Conservation (phyloP, 1,140 invertebrate genomes). For the Trichonephila clavata region DNA sequence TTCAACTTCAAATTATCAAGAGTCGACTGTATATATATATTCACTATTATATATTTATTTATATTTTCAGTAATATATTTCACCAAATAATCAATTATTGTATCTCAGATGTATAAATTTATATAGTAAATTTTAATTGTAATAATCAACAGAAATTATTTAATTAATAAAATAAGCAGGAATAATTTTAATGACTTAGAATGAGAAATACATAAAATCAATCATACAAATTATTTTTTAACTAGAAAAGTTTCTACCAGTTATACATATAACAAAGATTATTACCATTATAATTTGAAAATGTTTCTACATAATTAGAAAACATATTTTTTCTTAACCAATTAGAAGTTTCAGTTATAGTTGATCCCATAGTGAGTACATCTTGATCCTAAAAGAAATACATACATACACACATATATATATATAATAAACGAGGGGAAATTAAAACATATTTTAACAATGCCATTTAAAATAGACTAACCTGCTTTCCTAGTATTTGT, state of each 20-base stretch:
- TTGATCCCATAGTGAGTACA: constrained; percentile 84
- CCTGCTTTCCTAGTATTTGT: constrained; percentile 9
- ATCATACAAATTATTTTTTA: background rate
- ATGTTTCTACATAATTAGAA: constrained; percentile 87
- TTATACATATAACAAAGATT: background rate
- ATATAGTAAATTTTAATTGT: no score
- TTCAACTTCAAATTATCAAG: no score
- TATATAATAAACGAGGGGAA: background rate
- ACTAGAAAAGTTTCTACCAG: background rate
- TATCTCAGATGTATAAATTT: no score
- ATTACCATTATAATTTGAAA: constrained; percentile 90
- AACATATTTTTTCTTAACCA: constrained; percentile 93
- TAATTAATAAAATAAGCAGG: no score
- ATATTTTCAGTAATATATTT: no score
- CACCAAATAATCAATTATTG: no score
- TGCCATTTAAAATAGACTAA: background rate
- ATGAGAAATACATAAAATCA: no score
- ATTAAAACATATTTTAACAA: constrained; percentile 32
- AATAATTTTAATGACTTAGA: no score
- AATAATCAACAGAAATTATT: no score
- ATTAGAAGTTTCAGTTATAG: constrained; percentile 86
- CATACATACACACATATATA: constrained; percentile 6
- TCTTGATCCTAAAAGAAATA: constrained; percentile 70
- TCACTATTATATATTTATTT: no score
- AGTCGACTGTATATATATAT: no score